phyloP scores from a whole-genome alignment of 2,797 vertebrate species.

The Neosilurus mollespiculum region DNA sequence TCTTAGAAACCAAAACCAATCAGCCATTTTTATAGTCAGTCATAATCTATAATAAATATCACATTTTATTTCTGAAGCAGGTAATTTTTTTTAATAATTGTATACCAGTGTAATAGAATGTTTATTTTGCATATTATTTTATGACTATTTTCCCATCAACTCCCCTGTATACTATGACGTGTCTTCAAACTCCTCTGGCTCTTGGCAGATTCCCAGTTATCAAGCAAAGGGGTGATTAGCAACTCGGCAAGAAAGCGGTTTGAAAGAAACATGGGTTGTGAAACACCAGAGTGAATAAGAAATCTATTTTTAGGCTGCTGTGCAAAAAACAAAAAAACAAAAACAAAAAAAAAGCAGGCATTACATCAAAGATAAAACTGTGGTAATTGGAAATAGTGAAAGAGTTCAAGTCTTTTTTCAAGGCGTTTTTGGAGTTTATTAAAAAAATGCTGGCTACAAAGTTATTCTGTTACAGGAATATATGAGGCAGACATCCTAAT shows the following conservation, averaged over 20 bases:
- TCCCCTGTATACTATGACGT: too few relatives aligned
- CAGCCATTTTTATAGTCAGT: too few relatives aligned
- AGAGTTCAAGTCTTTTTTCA: background rate
- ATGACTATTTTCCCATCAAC: too few relatives aligned
- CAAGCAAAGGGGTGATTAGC: background rate
- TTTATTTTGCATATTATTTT: background rate
- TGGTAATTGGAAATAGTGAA: background rate
- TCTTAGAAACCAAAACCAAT: too few relatives aligned
- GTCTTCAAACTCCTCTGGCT: background rate
- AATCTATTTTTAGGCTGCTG: background rate
- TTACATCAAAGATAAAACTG: slow-evolving; percentile 16
- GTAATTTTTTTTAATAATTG: too few relatives aligned
- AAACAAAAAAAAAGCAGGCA: background rate
- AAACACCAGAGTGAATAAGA: background rate
- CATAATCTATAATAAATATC: too few relatives aligned
- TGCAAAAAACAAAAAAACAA: background rate
- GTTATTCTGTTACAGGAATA: slow-evolving; percentile 42
- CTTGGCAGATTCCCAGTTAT: background rate
- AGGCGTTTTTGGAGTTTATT: background rate
- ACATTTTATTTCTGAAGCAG: too few relatives aligned
- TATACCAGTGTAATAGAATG: too few relatives aligned
- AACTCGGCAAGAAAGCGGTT: background rate
- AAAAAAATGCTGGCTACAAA: background rate
- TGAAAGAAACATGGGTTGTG: background rate
- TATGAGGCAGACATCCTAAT: slow-evolving; percentile 27